Base-by-base conservation (phyloP, 35 echinoderm and acorn worm genomes). In the Anneissia japonica region DNA sequence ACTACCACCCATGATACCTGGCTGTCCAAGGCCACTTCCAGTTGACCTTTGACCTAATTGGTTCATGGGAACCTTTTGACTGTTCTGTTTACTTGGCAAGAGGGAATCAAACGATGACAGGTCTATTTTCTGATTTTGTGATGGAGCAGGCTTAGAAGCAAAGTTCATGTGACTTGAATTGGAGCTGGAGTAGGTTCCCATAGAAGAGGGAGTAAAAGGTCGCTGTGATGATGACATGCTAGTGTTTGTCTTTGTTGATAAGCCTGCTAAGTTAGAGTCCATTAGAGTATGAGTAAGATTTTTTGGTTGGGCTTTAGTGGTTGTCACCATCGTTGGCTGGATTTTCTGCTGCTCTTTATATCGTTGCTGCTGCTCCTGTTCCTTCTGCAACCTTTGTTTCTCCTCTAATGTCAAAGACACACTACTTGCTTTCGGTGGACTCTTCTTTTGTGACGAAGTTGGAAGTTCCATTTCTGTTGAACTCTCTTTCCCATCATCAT, bases 341-440 rank as follows among this genome's bases (percentile, higher is more conserved):
- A 99, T 79, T 7, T 89, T 86, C 73, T 94, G 79, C 36, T 99
- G 96, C 2, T 76, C 80, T 76, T 99, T 99, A 32, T 89, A 81
- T 40, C 92, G 82, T 73, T 93, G 85, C 34, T 99, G 96, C 74
- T 91, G 93, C 74, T 99, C 96, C 75, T 99, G 96, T 72, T 99
- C 96, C 36, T 93, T 99, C 46, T 91, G 96, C 28, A 99, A 80
- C 37, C 86, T 91, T 79, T 99, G 96, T 74, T 99, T 99, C 74
- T 99, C 96, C 30, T 94, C 89, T 73, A 99, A 72, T 0, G 73
- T 87, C 74, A 99, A 51, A 38, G 92, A 93, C 0, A 93, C 86
- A 37, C 88, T 56, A 23, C 88, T 23, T 4, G 86, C 76, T 2
- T 75, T 80, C 37, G 84, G 84, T 26, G 35, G 84, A 84, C 26